These are phyloP conservation scores for Elysia crispata DNA, from an alignment of 2,888 invertebrate genomes.

Conservation along the genomic window DNA sequence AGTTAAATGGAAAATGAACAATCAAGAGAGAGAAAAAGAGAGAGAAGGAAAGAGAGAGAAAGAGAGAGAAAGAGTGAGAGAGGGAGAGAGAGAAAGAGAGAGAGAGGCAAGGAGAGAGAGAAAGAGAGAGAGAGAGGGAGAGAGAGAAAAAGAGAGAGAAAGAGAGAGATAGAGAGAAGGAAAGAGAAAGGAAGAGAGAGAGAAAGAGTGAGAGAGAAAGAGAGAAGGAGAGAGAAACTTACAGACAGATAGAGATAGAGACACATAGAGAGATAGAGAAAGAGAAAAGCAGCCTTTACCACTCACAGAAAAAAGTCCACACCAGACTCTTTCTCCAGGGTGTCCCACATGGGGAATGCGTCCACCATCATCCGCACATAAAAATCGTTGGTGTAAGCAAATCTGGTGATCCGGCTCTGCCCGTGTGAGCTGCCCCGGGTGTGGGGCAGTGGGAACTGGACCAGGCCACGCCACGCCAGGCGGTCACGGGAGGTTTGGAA, in stretches of 20 bases:
- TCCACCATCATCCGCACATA: slow-evolving; percentile 76
- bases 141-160: too few species aligned
- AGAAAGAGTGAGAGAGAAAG: background rate
- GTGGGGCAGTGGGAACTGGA: slow-evolving; percentile 55
- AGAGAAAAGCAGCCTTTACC: slow-evolving; percentile 13
- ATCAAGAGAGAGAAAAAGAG: slow-evolving; percentile 19
- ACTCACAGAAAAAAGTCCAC: slow-evolving; percentile 30
- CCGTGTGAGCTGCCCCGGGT: slow-evolving; percentile 77
- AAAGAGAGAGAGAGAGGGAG: slow-evolving; percentile 60
- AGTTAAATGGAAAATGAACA: background rate
- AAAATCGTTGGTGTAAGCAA: slow-evolving; percentile 70
- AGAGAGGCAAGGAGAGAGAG: slow-evolving; percentile 40
- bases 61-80: background rate
- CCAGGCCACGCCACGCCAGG: too few species aligned
- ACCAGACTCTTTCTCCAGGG: slow-evolving; percentile 68
- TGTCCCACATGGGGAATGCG: slow-evolving; percentile 71
- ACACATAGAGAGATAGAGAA: slow-evolving; percentile 32
- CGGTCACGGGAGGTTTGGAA: too few species aligned
- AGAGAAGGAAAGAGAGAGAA: slow-evolving; percentile 24
- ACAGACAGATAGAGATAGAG: slow-evolving; percentile 36
- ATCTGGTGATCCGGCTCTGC: slow-evolving; percentile 75
- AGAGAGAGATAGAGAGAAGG: too few species aligned
- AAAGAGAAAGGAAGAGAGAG: too few species aligned
- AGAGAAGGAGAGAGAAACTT: background rate
- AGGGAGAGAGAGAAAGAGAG: slow-evolving; percentile 14